These are phyloP conservation scores for Galaxea fascicularis DNA, from an alignment of 92 coral and sea anemone genomes.

Conservation along the genomic window DNA sequence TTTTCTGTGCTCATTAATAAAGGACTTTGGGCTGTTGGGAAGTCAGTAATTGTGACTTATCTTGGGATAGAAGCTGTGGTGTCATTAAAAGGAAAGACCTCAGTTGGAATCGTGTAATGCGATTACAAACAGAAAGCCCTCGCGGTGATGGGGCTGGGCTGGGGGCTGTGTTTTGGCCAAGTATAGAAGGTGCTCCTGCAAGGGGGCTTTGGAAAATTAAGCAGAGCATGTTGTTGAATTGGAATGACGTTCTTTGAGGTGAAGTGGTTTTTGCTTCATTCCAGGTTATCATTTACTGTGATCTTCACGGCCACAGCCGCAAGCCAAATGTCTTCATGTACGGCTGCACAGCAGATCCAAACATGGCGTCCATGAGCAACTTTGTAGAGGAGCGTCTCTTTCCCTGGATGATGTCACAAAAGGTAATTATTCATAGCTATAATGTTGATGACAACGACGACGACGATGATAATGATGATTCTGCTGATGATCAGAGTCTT, in stretches of 20 bases:
- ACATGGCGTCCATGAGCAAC: slow-evolving; percentile 77
- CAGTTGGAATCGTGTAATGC: not conserved
- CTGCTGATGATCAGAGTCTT: no score
- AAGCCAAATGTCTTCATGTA: slow-evolving; percentile 99
- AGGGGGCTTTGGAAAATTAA: not conserved
- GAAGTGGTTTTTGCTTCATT: not conserved
- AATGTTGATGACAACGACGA: no score
- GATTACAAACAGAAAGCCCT: not conserved
- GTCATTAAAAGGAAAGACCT: not conserved
- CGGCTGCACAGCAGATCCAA: slow-evolving; percentile 95
- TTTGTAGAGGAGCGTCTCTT: slow-evolving; percentile 94
- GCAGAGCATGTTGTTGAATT: not conserved
- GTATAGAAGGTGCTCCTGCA: no score
- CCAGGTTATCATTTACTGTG: slow-evolving; percentile 97
- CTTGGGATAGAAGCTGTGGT: slow-evolving; percentile 51
- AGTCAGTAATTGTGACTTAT: slow-evolving; percentile 20
- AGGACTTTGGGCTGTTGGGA: not conserved
- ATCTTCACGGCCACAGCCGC: slow-evolving; percentile 97
- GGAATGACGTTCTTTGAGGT: not conserved
- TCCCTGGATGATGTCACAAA: slow-evolving; percentile 99
- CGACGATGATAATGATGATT: no score
- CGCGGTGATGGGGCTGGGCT: no score
- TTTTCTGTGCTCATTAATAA: not conserved
- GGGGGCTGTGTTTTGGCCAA: no score
- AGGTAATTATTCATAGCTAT: slow-evolving; percentile 43